Conservation (phyloP, 2,113 vertebrate species). For the Channa maculata region DNA sequence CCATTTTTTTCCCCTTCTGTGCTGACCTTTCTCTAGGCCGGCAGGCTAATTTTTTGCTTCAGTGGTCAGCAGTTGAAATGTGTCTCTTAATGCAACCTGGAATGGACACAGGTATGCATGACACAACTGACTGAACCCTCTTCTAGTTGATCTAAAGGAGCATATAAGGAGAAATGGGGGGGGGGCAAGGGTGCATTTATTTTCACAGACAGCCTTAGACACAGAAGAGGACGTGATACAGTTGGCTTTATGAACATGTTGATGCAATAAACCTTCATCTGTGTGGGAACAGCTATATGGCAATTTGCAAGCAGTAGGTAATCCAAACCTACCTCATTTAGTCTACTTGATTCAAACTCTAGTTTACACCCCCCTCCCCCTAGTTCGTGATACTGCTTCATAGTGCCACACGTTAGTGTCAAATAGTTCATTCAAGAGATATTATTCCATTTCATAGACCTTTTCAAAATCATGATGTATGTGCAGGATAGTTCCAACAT, state of each 20-base stretch:
- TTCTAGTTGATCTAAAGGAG: conserved; percentile 56
- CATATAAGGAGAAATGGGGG: conserved; percentile 8
- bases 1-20: conserved; percentile 69
- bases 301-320: not conserved
- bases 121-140: conserved; percentile 68
- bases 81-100: conserved; percentile 87
- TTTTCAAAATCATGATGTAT: no score
- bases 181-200: not conserved
- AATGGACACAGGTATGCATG: conserved; percentile 82
- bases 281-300: not conserved
- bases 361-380: no score
- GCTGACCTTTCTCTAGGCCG: conserved; percentile 84
- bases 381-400: no score
- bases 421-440: no score
- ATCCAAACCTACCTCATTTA: no score
- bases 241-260: conserved; percentile 6
- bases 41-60: conserved; percentile 89
- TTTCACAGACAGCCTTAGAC: conserved; percentile 10
- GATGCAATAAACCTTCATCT: not conserved
- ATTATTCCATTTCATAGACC: no score
- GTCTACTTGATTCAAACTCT: no score
- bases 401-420: no score
- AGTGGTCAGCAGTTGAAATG: conserved; percentile 85
- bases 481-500: no score
- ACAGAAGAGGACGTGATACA: conserved; percentile 5